phyloP scores from a whole-genome alignment of 1,140 invertebrate genomes.

The Drepana arcuata region DNA sequence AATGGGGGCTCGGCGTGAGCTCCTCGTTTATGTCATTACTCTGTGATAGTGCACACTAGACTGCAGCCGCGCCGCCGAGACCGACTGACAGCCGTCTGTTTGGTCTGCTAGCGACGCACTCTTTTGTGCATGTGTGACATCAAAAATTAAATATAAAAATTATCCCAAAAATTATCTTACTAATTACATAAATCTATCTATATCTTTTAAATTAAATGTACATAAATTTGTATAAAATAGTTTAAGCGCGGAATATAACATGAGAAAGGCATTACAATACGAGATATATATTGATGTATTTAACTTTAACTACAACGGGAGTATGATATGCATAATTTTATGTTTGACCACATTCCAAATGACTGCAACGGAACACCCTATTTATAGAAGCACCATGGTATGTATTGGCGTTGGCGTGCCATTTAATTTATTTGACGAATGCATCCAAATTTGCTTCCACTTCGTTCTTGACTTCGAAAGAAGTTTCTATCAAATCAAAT shows the following conservation, averaged over 20 bases:
- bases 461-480: too few relatives aligned
- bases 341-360: slow-evolving; percentile 62
- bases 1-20: slow-evolving; percentile 45
- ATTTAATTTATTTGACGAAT: too few relatives aligned
- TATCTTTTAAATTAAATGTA: slow-evolving; percentile 59
- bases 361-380: too few relatives aligned
- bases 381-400: too few relatives aligned
- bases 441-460: too few relatives aligned
- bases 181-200: slow-evolving; percentile 60
- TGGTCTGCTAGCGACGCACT: slow-evolving; percentile 20
- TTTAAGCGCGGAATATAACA: slow-evolving; percentile 33
- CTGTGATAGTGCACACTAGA: slow-evolving; percentile 70
- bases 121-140: slow-evolving; percentile 63
- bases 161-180: slow-evolving; percentile 72
- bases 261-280: too few relatives aligned
- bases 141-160: slow-evolving; percentile 65
- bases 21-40: slow-evolving; percentile 65
- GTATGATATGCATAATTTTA: slow-evolving; percentile 66
- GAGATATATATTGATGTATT: too few relatives aligned
- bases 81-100: background rate
- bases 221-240: slow-evolving; percentile 67
- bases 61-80: background rate
- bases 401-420: too few relatives aligned
- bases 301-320: slow-evolving; percentile 47
- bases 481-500: too few relatives aligned